Conservation (phyloP, 2,797 vertebrate genomes). For the Apodemus agrarius region DNA sequence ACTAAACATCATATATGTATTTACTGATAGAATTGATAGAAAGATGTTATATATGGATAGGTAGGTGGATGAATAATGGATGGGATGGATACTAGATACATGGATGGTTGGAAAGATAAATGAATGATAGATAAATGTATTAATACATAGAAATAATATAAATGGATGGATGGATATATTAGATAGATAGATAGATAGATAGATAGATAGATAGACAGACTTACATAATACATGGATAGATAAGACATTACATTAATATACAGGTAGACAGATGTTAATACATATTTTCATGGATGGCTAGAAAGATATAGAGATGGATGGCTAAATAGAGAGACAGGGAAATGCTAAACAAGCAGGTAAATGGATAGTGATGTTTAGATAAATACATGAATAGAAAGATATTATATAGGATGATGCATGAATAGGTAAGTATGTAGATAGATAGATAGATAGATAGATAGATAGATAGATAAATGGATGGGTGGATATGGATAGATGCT, state of each 20-base stretch:
- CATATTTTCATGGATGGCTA: background rate
- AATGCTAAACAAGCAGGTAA: too few relatives aligned
- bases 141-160: background rate
- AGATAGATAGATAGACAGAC: background rate
- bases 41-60: background rate
- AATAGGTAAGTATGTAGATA: too few relatives aligned
- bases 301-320: background rate
- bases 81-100: background rate
- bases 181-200: background rate
- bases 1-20: background rate
- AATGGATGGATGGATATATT: background rate
- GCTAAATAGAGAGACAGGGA: too few relatives aligned
- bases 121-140: background rate
- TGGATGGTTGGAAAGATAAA: background rate
- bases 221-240: background rate
- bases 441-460: too few relatives aligned
- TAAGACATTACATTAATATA: background rate
- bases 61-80: background rate
- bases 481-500: background rate
- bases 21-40: background rate
- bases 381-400: too few relatives aligned
- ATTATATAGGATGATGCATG: too few relatives aligned
- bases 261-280: background rate
- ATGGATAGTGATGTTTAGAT: too few relatives aligned
- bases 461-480: too few relatives aligned